Evolutionary conservation across 35 echinoderm and acorn worm species (phyloP).

Genomic region (Apostichopus parvimensis): DNA sequence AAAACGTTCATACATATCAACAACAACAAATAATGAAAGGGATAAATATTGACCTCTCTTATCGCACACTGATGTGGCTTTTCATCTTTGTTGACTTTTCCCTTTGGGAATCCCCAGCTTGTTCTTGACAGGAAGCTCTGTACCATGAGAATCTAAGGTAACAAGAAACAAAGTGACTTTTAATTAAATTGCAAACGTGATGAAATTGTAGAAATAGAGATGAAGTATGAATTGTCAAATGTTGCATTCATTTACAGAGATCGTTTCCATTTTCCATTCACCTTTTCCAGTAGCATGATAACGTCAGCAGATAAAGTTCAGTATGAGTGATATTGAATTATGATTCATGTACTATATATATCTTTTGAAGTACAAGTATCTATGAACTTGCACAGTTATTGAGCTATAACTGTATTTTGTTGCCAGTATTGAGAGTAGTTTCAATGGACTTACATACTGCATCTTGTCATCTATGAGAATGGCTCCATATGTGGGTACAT

Average conservation of each 20-base stretch:
- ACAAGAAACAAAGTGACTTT: background rate
- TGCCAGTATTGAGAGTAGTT: background rate
- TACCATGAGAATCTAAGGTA: slow-evolving; percentile 83
- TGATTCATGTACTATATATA: too few relatives aligned
- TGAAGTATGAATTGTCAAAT: background rate
- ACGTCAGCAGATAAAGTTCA: too few relatives aligned
- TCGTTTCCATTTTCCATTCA: too few relatives aligned
- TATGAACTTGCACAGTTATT: too few relatives aligned
- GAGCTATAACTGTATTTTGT: background rate
- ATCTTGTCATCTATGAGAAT: slow-evolving; percentile 86
- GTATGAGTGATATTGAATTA: too few relatives aligned
- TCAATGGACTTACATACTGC: slow-evolving; percentile 74
- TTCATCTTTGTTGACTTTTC: slow-evolving; percentile 94
- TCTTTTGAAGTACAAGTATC: too few relatives aligned
- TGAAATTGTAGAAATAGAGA: background rate
- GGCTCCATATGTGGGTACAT: slow-evolving; percentile 96
- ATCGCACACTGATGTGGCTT: slow-evolving; percentile 84
- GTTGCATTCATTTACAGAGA: background rate
- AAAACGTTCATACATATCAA: too few relatives aligned
- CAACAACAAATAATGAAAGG: background rate
- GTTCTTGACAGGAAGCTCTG: slow-evolving; percentile 87
- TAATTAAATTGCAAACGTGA: background rate
- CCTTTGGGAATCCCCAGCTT: slow-evolving; percentile 98
- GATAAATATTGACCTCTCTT: slow-evolving; percentile 67
- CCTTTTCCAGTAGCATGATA: too few relatives aligned